phyloP scores from a whole-genome alignment of 2,113 vertebrate species.

The Himantopus leucocephalus region DNA sequence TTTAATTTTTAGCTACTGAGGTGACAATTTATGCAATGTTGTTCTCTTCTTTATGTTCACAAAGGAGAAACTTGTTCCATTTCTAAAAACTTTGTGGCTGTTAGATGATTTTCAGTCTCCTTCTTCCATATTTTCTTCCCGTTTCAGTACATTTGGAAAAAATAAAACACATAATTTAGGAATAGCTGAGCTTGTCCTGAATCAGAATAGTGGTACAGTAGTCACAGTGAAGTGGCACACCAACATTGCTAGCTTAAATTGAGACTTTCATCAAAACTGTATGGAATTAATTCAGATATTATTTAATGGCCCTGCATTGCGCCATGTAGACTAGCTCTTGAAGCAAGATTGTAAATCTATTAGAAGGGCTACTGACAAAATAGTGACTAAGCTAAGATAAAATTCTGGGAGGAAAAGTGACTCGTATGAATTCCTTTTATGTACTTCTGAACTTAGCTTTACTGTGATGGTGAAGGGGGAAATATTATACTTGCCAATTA shows the following conservation, averaged over 20 bases:
- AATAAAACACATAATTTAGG: neutral
- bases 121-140: neutral
- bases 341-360: neutral
- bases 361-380: neutral
- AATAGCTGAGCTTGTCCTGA: neutral
- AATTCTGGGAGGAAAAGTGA: neutral
- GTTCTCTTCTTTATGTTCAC: neutral
- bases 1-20: neutral
- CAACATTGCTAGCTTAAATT: neutral
- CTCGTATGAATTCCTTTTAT: neutral
- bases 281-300: neutral
- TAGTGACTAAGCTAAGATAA: neutral
- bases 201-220: neutral
- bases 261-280: neutral
- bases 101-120: neutral
- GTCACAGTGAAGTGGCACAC: neutral
- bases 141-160: neutral
- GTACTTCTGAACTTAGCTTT: neutral
- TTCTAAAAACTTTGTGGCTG: neutral
- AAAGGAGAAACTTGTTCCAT: neutral
- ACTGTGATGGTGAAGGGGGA: neutral
- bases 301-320: neutral
- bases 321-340: neutral
- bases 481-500: neutral
- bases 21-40: neutral